These are phyloP conservation scores for Caenorhabditis sulstoni DNA, from an alignment of 2,888 invertebrate genomes.

Conservation along the genomic window DNA sequence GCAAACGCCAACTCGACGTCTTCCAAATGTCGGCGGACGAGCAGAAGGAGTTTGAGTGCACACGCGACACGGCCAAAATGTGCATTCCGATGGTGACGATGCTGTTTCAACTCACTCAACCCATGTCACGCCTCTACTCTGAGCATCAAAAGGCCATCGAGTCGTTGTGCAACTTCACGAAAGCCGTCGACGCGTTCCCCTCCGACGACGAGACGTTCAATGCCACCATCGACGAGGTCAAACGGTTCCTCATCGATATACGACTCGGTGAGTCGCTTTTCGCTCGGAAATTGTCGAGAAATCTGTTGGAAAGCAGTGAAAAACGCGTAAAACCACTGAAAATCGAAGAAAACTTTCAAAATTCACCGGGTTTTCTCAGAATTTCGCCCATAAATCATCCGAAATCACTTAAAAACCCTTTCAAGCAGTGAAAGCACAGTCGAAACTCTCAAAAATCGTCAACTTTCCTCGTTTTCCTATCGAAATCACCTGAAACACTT, in stretches of 20 bases:
- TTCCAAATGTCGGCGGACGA: conserved; percentile 32
- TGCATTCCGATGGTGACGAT: conserved; percentile 31
- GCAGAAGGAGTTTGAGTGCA: conserved; percentile 23
- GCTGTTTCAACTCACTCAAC: conserved; percentile 14
- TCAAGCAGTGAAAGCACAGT: too few species aligned
- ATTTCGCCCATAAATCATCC: too few species aligned
- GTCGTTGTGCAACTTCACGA: conserved; percentile 34
- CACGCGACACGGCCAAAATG: conserved; percentile 35
- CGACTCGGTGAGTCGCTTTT: conserved; percentile 28
- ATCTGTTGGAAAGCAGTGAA: too few species aligned
- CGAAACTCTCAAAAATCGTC: too few species aligned
- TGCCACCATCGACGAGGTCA: conserved; percentile 17
- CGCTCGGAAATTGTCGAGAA: too few species aligned
- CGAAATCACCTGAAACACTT: too few species aligned
- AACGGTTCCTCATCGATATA: conserved; percentile 1
- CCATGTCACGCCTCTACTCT: conserved; percentile 1
- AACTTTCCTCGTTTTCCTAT: too few species aligned
- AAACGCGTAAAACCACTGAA: too few species aligned
- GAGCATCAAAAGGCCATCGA: conserved; percentile 24
- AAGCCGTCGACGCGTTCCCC: conserved; percentile 25
- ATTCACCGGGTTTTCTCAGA: neutral
- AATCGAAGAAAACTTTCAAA: too few species aligned
- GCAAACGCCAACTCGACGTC: conserved; percentile 25
- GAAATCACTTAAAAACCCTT: too few species aligned
- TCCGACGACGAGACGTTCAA: conserved; percentile 12